These are phyloP conservation scores for Syngnathus floridae DNA, from an alignment of 2,113 vertebrate genomes.

Conservation along the genomic window DNA sequence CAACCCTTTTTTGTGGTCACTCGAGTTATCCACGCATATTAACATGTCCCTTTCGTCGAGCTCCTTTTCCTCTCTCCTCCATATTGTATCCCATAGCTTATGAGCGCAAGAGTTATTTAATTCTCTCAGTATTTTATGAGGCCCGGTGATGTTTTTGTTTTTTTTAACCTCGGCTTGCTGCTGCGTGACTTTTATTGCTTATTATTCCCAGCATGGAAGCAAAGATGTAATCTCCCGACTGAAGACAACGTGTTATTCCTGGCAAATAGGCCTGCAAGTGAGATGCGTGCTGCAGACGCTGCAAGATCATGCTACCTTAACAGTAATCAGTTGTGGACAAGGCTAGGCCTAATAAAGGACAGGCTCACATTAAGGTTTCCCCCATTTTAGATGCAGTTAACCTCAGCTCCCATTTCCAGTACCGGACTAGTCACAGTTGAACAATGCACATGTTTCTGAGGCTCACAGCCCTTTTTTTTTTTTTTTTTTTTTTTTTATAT, in stretches of 20 bases:
- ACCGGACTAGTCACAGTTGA: constrained; percentile 32
- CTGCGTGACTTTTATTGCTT: constrained; percentile 48
- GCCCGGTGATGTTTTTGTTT: not conserved
- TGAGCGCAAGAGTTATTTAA: constrained; percentile 36
- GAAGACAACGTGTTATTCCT: constrained; percentile 39
- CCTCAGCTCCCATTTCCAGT: constrained; percentile 63
- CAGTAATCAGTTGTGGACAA: constrained; percentile 45
- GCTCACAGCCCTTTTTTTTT: constrained; percentile 16
- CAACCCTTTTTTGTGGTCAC: constrained; percentile 45
- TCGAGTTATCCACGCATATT: constrained; percentile 48
- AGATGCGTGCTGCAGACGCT: constrained; percentile 31
- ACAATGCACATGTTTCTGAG: constrained; percentile 11
- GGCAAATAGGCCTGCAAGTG: constrained; percentile 31
- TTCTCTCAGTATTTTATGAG: constrained; percentile 14
- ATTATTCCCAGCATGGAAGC: constrained; percentile 55
- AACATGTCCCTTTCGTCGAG: constrained; percentile 39
- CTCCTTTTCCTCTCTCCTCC: constrained; percentile 42
- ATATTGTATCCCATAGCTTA: constrained; percentile 55
- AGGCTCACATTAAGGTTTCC: constrained; percentile 62
- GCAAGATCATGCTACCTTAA: constrained; percentile 39
- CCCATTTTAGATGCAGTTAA: constrained; percentile 68
- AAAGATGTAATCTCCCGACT: constrained; percentile 34
- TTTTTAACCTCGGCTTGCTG: constrained; percentile 37
- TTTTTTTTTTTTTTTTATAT: too few species aligned
- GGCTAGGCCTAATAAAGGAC: constrained; percentile 53